These are phyloP conservation scores for Clarias pachynema DNA, from an alignment of 2,797 vertebrate species.

Conservation along the genomic window DNA sequence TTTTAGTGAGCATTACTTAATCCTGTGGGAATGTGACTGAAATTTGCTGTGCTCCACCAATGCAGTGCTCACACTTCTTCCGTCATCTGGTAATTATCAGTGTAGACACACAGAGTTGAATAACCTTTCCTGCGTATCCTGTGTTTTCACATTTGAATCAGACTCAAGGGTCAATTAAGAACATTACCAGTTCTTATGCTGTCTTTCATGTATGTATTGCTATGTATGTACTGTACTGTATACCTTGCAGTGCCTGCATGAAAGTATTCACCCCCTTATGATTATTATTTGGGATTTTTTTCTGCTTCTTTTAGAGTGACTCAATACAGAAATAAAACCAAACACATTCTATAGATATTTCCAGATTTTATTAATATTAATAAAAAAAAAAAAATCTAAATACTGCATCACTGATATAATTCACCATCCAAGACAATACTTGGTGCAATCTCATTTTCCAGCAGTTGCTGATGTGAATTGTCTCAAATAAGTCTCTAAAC, in stretches of 20 bases:
- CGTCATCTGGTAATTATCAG: constrained; percentile 25
- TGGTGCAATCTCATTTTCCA: background rate
- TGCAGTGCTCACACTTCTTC: constrained; percentile 14
- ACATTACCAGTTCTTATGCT: background rate
- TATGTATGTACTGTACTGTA: background rate
- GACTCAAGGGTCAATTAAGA: background rate
- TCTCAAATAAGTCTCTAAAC: background rate
- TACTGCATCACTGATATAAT: background rate
- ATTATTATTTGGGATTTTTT: background rate
- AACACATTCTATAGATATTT: background rate
- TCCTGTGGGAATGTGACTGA: constrained; percentile 19
- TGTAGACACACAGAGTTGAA: constrained; percentile 1
- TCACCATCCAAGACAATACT: background rate
- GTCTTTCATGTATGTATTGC: background rate
- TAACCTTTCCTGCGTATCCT: background rate
- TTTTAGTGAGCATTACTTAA: constrained; percentile 8
- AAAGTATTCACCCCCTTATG: background rate
- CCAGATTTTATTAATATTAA: background rate
- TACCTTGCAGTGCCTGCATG: background rate
- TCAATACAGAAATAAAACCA: background rate
- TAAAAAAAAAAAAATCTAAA: background rate
- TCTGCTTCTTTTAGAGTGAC: background rate
- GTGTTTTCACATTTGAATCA: background rate
- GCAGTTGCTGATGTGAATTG: background rate
- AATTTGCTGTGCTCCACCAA: background rate